phyloP scores from a whole-genome alignment of 2,888 invertebrate genomes.

The Theodoxus fluviatilis region DNA sequence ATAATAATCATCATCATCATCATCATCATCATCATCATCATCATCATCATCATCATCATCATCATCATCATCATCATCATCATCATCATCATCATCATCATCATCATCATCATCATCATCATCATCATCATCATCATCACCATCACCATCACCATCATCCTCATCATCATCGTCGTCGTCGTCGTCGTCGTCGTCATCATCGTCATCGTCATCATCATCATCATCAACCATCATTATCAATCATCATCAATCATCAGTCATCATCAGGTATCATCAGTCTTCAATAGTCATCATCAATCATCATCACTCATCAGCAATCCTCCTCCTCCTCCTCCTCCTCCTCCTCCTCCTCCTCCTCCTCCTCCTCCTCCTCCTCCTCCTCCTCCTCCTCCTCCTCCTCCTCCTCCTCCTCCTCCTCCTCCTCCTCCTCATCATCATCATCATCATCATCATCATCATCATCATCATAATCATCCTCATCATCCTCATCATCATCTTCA shows the following conservation, averaged over 20 bases:
- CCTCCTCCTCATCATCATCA: neutral
- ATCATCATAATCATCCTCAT: too few species aligned
- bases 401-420: neutral
- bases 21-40: neutral
- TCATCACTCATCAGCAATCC: neutral
- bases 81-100: neutral
- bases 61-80: neutral
- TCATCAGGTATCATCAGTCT: neutral
- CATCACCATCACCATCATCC: neutral
- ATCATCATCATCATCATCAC: slow-evolving; percentile 5
- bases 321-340: neutral
- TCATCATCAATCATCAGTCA: neutral
- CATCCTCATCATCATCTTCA: too few species aligned
- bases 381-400: neutral
- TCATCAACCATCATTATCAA: slow-evolving; percentile 5
- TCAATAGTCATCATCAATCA: slow-evolving; percentile 1
- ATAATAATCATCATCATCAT: neutral
- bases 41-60: neutral
- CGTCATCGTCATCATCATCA: slow-evolving; percentile 15
- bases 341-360: neutral
- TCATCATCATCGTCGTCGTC: neutral
- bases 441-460: too few species aligned
- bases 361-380: slow-evolving; percentile 9
- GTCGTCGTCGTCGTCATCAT: neutral
- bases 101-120: neutral